phyloP scores from a whole-genome alignment of 1,140 invertebrate species.

The Penaeus chinensis region DNA sequence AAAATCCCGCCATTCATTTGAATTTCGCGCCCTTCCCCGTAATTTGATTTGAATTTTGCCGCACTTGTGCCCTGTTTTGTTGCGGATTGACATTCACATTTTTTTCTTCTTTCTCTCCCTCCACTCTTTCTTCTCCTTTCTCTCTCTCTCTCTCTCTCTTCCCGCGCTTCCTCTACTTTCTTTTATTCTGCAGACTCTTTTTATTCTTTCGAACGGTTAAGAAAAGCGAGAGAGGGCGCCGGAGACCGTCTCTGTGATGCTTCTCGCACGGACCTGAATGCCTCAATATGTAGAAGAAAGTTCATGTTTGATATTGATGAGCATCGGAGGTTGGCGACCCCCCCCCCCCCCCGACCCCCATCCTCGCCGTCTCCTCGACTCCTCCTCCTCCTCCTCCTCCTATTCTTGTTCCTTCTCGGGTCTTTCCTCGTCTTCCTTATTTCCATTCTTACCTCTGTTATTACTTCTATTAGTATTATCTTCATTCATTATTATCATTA shows the following conservation, averaged over 20 bases:
- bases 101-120: background rate
- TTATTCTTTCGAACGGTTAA: slow-evolving; percentile 11
- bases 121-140: background rate
- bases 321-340: background rate
- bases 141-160: slow-evolving; percentile 24
- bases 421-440: too few species aligned
- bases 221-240: background rate
- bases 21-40: slow-evolving; percentile 58
- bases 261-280: background rate
- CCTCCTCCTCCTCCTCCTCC: too few species aligned
- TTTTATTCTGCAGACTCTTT: background rate
- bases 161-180: background rate
- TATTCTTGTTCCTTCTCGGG: too few species aligned
- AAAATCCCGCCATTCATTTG: slow-evolving; percentile 61
- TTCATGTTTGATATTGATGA: background rate
- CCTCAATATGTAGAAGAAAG: background rate
- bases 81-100: background rate
- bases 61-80: slow-evolving; percentile 31
- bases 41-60: slow-evolving; percentile 62
- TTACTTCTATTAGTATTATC: too few species aligned
- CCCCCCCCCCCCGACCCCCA: too few species aligned
- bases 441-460: too few species aligned
- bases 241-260: background rate
- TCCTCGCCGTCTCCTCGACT: too few species aligned
- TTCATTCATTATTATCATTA: too few species aligned